Evolutionary conservation across 2,113 vertebrate species (phyloP).

Genomic region (Coreoperca whiteheadi): DNA sequence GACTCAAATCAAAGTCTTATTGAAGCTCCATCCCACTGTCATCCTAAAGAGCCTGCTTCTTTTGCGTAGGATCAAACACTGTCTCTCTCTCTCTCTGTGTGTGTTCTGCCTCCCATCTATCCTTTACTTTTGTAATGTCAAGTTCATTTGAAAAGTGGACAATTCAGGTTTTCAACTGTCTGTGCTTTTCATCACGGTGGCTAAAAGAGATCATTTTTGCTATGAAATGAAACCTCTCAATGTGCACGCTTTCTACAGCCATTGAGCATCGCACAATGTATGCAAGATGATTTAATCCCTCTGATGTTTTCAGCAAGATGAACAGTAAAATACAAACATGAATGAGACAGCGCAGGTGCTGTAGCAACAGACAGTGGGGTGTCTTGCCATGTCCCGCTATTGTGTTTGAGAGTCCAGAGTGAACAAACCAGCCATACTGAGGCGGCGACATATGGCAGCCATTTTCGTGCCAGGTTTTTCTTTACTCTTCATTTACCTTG

Average conservation of each 20-base stretch:
- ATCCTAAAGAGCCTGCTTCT: constrained; percentile 36
- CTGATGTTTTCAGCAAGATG: constrained; percentile 42
- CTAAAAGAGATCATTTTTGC: constrained; percentile 12
- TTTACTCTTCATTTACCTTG: constrained; percentile 39
- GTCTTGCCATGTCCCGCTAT: constrained; percentile 47
- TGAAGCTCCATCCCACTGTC: constrained; percentile 48
- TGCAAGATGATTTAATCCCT: constrained; percentile 49
- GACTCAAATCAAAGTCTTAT: constrained; percentile 44
- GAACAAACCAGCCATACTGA: constrained; percentile 63
- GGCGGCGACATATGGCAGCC: constrained; percentile 71
- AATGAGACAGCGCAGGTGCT: constrained; percentile 3
- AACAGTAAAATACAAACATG: constrained; percentile 39
- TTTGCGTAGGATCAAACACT: constrained; percentile 12
- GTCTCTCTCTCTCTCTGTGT: constrained; percentile 2
- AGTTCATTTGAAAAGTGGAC: constrained; percentile 37
- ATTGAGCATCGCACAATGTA: constrained; percentile 10
- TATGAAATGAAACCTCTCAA: constrained; percentile 51
- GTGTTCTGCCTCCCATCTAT: not conserved
- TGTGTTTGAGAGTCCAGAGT: constrained; percentile 67
- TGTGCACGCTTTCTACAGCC: not conserved
- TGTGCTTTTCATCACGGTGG: constrained; percentile 6
- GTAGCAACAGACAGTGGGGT: constrained; percentile 18
- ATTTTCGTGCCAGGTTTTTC: constrained; percentile 66
- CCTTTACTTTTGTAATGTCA: constrained; percentile 30
- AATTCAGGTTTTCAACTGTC: constrained; percentile 16